Conservation (phyloP, 2,113 vertebrate genomes). For the Ctenomys sociabilis region DNA sequence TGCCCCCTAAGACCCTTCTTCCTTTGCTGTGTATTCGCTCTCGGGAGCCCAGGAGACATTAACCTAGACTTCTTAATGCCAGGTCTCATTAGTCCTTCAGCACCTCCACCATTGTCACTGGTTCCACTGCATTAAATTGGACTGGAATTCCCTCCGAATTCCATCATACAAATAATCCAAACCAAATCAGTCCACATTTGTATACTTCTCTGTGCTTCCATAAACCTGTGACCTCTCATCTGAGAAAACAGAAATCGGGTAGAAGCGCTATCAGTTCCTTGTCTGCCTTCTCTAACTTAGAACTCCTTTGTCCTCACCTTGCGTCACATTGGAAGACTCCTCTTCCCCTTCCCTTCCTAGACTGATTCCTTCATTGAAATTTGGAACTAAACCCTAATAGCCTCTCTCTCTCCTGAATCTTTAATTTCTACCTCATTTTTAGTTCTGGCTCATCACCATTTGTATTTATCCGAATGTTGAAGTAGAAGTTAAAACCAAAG, state of each 20-base stretch:
- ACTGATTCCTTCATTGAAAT: background rate
- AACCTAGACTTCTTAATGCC: background rate
- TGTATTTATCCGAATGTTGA: background rate
- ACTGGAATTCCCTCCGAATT: background rate
- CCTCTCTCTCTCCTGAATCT: background rate
- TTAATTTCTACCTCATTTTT: background rate
- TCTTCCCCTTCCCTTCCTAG: background rate
- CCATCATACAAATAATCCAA: background rate
- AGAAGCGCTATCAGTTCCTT: background rate
- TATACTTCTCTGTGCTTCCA: background rate
- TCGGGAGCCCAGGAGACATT: background rate
- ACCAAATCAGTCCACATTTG: background rate
- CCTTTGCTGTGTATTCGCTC: background rate
- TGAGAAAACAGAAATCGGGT: background rate
- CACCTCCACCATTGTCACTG: rapidly evolving
- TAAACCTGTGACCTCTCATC: background rate
- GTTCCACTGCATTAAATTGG: background rate
- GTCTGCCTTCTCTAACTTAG: background rate
- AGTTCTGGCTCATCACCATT: background rate
- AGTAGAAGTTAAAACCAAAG: background rate
- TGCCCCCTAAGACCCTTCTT: background rate
- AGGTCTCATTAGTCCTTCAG: background rate
- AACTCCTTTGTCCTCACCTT: background rate
- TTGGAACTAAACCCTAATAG: background rate
- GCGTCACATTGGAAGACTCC: background rate